Percentiles rank a stretch among this genome's conserved stretches.
These are phyloP conservation scores for Ctenicera cuprea DNA, from an alignment of 2,888 invertebrate genomes.

Conservation along the genomic window DNA sequence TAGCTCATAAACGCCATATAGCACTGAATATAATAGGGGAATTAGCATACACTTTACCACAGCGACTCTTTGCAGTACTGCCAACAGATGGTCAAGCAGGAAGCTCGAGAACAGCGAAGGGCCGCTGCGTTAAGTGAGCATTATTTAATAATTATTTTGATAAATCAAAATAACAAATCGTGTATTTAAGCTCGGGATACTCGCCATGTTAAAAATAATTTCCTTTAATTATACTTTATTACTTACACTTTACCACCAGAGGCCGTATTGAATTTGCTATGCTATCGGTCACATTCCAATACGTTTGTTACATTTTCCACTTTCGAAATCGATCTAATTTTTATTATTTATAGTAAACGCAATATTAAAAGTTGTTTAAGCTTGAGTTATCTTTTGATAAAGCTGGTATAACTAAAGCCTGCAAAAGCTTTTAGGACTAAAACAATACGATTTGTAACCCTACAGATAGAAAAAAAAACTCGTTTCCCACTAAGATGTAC, in stretches of 20 bases:
- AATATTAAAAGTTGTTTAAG: too few species aligned
- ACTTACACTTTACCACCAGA: slow-evolving; percentile 58
- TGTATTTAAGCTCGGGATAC: slow-evolving; percentile 69
- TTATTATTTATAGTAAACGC: too few species aligned
- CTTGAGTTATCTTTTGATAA: background rate
- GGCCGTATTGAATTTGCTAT: slow-evolving; percentile 43
- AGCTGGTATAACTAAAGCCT: too few species aligned
- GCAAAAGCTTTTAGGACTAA: too few species aligned
- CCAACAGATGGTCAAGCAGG: slow-evolving; percentile 26
- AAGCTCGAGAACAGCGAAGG: slow-evolving; percentile 55
- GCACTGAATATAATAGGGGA: slow-evolving; percentile 73
- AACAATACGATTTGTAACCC: too few species aligned
- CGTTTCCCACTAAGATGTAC: too few species aligned
- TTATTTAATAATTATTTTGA: slow-evolving; percentile 74
- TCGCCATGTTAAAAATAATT: slow-evolving; percentile 71
- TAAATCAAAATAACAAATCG: slow-evolving; percentile 74
- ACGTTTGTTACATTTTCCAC: slow-evolving; percentile 42
- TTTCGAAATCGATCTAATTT: slow-evolving; percentile 9
- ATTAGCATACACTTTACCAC: slow-evolving; percentile 71
- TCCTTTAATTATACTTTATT: slow-evolving; percentile 72
- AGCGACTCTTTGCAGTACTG: slow-evolving; percentile 54
- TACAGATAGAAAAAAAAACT: too few species aligned
- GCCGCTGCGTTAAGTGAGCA: slow-evolving; percentile 69
- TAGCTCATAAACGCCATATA: slow-evolving; percentile 68
- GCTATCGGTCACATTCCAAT: slow-evolving; percentile 38